Conservation (phyloP, 64 coral and sea anemone genomes). For the Pachyseris speciosa region DNA sequence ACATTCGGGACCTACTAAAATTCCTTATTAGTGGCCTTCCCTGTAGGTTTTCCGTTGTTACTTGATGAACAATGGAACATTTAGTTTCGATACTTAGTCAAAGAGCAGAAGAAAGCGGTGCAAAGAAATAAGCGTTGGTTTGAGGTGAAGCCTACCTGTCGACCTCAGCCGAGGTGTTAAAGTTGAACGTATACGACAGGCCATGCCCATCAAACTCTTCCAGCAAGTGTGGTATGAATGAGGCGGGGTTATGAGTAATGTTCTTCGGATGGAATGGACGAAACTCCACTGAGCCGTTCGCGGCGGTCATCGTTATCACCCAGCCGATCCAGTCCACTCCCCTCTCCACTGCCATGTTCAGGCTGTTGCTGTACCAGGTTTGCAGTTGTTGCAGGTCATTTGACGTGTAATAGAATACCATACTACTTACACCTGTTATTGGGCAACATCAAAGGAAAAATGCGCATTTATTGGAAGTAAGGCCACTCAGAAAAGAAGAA, state of each 20-base stretch:
- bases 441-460: not conserved
- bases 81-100: no score
- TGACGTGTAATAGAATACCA: slow-evolving; percentile 50
- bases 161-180: slow-evolving; percentile 27
- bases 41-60: no score
- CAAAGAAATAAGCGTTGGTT: not conserved
- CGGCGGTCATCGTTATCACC: slow-evolving; percentile 41
- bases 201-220: slow-evolving; percentile 61
- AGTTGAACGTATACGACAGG: slow-evolving; percentile 55
- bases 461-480: no score
- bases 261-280: slow-evolving; percentile 24
- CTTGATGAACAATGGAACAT: no score
- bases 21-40: no score
- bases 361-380: slow-evolving; percentile 2
- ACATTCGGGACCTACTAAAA: no score
- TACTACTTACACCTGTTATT: slow-evolving; percentile 27
- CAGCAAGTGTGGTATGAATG: slow-evolving; percentile 34
- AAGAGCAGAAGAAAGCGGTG: not conserved
- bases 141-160: slow-evolving; percentile 45
- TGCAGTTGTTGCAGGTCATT: not conserved
- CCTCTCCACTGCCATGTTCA: slow-evolving; percentile 25
- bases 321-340: slow-evolving; percentile 20
- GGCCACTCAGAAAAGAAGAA: no score
- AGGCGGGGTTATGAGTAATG: slow-evolving; percentile 32
- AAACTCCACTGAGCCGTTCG: slow-evolving; percentile 33